phyloP scores from a whole-genome alignment of 2,888 invertebrate genomes.

The Nasonovia ribisnigri region DNA sequence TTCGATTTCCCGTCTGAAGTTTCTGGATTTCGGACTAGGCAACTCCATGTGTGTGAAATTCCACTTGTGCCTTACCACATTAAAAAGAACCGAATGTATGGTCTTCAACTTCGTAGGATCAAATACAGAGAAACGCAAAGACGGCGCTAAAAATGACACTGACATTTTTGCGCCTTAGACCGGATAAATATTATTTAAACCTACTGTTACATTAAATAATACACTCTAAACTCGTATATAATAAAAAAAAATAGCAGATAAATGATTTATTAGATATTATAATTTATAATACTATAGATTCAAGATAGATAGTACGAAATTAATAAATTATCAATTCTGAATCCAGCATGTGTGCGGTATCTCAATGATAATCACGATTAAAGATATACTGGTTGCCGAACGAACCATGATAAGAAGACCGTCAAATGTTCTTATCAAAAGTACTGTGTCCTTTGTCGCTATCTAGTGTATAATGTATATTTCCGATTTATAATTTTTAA shows the following conservation, averaged over 20 bases:
- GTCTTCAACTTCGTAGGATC: slow-evolving; percentile 2
- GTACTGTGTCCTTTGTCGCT: too few species aligned
- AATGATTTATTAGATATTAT: too few species aligned
- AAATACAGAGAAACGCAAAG: slow-evolving; percentile 34
- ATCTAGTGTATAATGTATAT: too few species aligned
- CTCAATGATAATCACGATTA: too few species aligned
- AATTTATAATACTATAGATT: too few species aligned
- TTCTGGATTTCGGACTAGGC: slow-evolving; percentile 77
- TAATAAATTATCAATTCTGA: too few species aligned
- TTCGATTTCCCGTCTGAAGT: slow-evolving; percentile 82
- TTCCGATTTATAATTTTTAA: too few species aligned
- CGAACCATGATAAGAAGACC: too few species aligned
- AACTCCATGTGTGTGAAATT: slow-evolving; percentile 63
- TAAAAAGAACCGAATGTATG: slow-evolving; percentile 35
- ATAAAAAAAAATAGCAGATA: neutral
- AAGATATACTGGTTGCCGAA: too few species aligned
- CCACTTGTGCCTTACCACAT: slow-evolving; percentile 59
- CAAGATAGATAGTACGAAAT: too few species aligned
- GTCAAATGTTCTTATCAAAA: too few species aligned
- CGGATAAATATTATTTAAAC: neutral
- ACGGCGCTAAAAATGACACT: slow-evolving; percentile 19
- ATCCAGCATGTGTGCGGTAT: too few species aligned
- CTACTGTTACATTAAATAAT: neutral
- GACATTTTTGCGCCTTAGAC: neutral
- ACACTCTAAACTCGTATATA: neutral